These are phyloP conservation scores for Caenorhabditis sp. DNA, from an alignment of 2,888 invertebrate species.

Conservation along the genomic window DNA sequence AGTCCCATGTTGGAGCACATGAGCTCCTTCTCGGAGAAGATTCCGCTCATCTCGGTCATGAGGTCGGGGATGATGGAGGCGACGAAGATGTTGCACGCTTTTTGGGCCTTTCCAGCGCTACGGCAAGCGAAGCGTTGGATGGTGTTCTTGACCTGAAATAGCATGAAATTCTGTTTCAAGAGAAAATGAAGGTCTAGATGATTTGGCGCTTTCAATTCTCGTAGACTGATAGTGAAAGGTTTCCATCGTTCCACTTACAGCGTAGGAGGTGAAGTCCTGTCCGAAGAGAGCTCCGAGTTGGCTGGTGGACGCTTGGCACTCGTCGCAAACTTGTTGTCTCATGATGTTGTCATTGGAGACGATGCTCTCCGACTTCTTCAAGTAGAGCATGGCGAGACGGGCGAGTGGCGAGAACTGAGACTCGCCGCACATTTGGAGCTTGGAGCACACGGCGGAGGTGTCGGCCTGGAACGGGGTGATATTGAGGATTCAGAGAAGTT, in stretches of 20 bases:
- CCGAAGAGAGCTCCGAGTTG: conserved; percentile 49
- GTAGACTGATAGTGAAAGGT: neutral
- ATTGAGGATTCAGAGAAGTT: neutral
- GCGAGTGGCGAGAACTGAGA: conserved; percentile 55
- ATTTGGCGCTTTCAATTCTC: too few species aligned
- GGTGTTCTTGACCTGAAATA: conserved; percentile 33
- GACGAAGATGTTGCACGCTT: conserved; percentile 46
- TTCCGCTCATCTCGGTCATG: conserved; percentile 46
- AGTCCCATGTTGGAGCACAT: conserved; percentile 57
- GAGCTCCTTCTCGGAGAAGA: conserved; percentile 46
- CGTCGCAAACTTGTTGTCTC: conserved; percentile 60
- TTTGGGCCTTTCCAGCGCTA: conserved; percentile 48
- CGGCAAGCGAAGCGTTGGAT: conserved; percentile 53
- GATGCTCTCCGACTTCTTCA: conserved; percentile 53
- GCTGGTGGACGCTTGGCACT: conserved; percentile 47
- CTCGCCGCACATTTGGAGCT: conserved; percentile 63
- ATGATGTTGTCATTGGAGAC: conserved; percentile 53
- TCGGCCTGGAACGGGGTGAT: conserved; percentile 41
- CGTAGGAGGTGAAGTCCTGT: conserved; percentile 46
- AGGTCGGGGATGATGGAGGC: conserved; percentile 39
- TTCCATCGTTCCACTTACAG: conserved; percentile 20
- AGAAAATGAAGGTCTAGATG: too few species aligned
- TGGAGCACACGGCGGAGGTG: conserved; percentile 60
- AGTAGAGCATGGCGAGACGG: conserved; percentile 55
- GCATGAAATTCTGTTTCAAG: too few species aligned